Evolutionary conservation across 2,888 invertebrate species (phyloP).

Genomic region (Dorcus hopei): DNA sequence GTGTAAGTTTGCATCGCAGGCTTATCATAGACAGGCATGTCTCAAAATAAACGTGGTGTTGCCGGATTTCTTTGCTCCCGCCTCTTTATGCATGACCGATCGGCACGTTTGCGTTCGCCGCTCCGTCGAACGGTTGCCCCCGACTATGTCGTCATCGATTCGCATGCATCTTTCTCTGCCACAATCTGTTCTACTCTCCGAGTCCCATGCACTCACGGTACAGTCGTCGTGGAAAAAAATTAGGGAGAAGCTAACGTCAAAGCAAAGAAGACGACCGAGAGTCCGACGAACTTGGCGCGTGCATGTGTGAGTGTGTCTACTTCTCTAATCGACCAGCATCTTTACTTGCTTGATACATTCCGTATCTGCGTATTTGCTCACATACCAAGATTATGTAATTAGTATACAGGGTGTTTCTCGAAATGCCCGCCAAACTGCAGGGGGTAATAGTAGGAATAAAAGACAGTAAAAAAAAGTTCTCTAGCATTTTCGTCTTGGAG

Average conservation of each 20-base stretch:
- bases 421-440: too few species aligned
- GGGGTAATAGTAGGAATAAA: too few species aligned
- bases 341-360: too few species aligned
- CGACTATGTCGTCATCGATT: slow-evolving; percentile 24
- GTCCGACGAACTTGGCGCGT: too few species aligned
- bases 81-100: slow-evolving; percentile 2
- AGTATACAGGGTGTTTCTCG: too few species aligned
- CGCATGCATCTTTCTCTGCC: slow-evolving; percentile 24
- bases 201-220: neutral
- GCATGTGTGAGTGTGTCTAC: too few species aligned
- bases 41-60: slow-evolving; percentile 24
- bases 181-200: slow-evolving; percentile 2
- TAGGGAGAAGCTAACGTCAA: neutral
- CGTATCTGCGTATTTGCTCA: too few species aligned
- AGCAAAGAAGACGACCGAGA: neutral
- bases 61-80: slow-evolving; percentile 15
- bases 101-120: slow-evolving; percentile 19
- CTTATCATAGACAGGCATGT: slow-evolving; percentile 14
- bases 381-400: too few species aligned
- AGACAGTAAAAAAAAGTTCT: too few species aligned
- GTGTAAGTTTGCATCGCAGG: neutral
- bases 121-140: slow-evolving; percentile 14
- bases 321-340: too few species aligned
- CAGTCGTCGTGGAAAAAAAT: slow-evolving; percentile 1
- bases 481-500: too few species aligned